Percentiles rank a stretch among this genome's conserved stretches.
Conservation (phyloP, 23 tunicate genomes). For the Phallusia fumigata region DNA sequence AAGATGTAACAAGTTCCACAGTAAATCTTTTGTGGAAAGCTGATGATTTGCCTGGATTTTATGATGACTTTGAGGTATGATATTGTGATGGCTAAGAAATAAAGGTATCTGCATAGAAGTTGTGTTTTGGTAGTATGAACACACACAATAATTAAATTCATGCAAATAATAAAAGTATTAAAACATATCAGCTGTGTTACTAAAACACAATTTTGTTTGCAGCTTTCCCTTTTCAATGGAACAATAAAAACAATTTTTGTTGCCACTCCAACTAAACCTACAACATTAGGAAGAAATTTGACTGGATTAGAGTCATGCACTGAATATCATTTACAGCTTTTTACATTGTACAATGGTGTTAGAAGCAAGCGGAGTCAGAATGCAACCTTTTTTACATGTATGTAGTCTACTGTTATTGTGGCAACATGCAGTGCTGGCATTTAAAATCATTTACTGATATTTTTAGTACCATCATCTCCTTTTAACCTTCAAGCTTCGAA, state of each 20-base stretch:
- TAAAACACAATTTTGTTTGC: not conserved
- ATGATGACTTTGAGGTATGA: constrained; percentile 70
- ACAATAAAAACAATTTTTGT: constrained; percentile 13
- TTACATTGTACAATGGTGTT: constrained; percentile 31
- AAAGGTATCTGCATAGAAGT: too few relatives aligned
- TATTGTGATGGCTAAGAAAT: too few relatives aligned
- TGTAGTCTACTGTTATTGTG: not conserved
- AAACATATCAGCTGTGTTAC: too few relatives aligned
- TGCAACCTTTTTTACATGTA: constrained; percentile 56
- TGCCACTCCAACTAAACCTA: constrained; percentile 21
- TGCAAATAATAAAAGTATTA: too few relatives aligned
- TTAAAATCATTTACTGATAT: not conserved
- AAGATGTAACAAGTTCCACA: constrained; percentile 36
- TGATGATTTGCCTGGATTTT: constrained; percentile 45
- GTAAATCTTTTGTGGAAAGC: constrained; percentile 43
- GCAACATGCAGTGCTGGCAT: not conserved
- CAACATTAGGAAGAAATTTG: constrained; percentile 43
- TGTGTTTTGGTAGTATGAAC: too few relatives aligned
- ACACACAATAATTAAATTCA: too few relatives aligned
- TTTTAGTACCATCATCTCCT: constrained; percentile 39
- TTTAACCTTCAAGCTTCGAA: constrained; percentile 13
- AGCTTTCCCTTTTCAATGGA: constrained; percentile 29
- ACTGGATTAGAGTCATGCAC: constrained; percentile 55
- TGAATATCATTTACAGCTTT: constrained; percentile 48
- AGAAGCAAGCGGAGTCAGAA: constrained; percentile 43